Percentiles rank a stretch among this genome's conserved stretches.
Conservation (phyloP, 2,888 invertebrate genomes). For the Coenonympha glycerion region DNA sequence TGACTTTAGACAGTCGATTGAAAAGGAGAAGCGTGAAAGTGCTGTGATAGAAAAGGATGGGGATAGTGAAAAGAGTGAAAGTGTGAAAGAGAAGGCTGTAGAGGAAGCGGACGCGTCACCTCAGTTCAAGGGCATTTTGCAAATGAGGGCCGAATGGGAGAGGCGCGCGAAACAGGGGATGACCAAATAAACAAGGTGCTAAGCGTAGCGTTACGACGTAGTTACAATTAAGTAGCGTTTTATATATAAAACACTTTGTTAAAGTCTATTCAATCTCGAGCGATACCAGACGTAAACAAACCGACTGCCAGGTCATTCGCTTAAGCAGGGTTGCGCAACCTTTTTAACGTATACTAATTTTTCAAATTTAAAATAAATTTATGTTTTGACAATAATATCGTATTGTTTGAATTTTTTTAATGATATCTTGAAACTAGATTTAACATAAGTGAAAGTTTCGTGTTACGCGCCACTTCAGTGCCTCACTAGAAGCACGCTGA, state of each 20-base stretch:
- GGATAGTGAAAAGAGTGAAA: slow-evolving; percentile 51
- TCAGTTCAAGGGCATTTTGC: slow-evolving; percentile 83
- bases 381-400: no score
- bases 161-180: slow-evolving; percentile 83
- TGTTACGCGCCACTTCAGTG: no score
- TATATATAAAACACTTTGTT: slow-evolving; percentile 10
- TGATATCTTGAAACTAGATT: no score
- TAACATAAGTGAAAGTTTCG: no score
- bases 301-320: no score
- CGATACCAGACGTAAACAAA: no score
- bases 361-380: no score
- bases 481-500: no score
- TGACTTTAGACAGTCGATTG: slow-evolving; percentile 54
- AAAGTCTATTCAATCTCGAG: no score
- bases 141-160: slow-evolving; percentile 86
- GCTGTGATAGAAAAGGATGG: slow-evolving; percentile 63
- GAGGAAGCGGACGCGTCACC: slow-evolving; percentile 60
- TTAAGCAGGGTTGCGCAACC: no score
- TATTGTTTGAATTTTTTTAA: no score
- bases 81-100: slow-evolving; percentile 44
- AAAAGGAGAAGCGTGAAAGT: slow-evolving; percentile 58
- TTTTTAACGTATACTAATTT: no score
- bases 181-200: slow-evolving; percentile 75
- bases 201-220: slow-evolving; percentile 42
- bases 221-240: slow-evolving; percentile 20